A percentile compares a stretch with the other conserved stretches of the same genome.
These are phyloP conservation scores for Sinentomon sp. DNA, from an alignment of 2,888 invertebrate species.

Conservation along the genomic window DNA sequence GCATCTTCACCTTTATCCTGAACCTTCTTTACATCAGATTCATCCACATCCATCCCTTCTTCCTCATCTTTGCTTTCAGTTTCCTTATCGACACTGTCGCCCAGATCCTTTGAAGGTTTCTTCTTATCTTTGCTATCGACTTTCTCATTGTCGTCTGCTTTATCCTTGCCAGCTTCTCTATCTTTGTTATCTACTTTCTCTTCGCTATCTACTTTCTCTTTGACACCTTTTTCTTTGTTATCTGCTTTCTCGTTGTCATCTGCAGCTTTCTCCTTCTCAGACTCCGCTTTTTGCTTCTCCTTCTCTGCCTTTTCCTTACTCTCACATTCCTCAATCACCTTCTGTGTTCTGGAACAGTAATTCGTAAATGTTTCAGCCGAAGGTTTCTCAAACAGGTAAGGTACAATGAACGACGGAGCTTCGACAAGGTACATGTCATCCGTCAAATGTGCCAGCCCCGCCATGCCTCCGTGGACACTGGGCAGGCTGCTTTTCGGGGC, in stretches of 20 bases:
- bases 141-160: no score
- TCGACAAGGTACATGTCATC: constrained; percentile 81
- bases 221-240: constrained; percentile 23
- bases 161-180: constrained; percentile 17
- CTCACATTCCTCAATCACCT: constrained; percentile 25
- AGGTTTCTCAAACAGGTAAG: constrained; percentile 74
- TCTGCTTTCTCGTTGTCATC: constrained; percentile 23
- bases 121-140: no score
- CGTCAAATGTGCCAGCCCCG: no score
- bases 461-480: no score
- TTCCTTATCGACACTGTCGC: constrained; percentile 13
- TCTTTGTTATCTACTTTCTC: constrained; percentile 15
- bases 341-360: constrained; percentile 34
- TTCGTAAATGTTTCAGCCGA: constrained; percentile 47
- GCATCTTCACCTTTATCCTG: constrained; percentile 7
- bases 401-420: constrained; percentile 75
- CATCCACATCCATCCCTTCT: constrained; percentile 16
- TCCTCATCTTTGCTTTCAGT: no score
- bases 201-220: constrained; percentile 18
- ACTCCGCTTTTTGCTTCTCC: constrained; percentile 16
- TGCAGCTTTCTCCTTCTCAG: constrained; percentile 6
- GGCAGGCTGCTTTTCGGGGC: no score
- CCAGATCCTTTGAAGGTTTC: constrained; percentile 18
- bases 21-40: constrained; percentile 16
- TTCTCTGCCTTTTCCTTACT: constrained; percentile 21